Evolutionary conservation across 1,140 invertebrate genomes (phyloP).

Genomic region (Eciton burchellii): DNA sequence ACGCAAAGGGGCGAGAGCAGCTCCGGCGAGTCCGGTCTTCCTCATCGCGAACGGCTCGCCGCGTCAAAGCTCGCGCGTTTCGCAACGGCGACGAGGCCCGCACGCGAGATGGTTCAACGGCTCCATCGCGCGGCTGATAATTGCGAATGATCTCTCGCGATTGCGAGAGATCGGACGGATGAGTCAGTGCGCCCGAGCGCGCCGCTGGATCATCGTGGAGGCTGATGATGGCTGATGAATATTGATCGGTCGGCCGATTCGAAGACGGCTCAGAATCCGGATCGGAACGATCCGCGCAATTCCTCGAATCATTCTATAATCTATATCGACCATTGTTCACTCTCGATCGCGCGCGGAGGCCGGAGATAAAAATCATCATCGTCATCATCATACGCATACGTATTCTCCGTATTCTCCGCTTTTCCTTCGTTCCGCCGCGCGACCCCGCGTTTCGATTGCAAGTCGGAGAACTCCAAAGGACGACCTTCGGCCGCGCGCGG

Average conservation of each 20-base stretch:
- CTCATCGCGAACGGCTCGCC: not conserved
- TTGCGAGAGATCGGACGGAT: not conserved
- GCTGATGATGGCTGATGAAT: not conserved
- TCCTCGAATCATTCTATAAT: not conserved
- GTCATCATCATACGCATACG: not conserved
- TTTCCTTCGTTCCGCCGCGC: too few relatives aligned
- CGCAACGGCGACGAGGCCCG: not conserved
- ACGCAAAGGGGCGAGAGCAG: not conserved
- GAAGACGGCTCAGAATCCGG: not conserved
- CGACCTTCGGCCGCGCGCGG: not conserved
- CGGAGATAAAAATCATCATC: too few relatives aligned
- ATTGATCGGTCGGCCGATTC: not conserved
- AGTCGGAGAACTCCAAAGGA: not conserved
- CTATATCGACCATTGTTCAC: too few relatives aligned
- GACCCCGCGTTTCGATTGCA: too few relatives aligned
- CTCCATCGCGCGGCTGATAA: not conserved
- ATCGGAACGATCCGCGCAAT: not conserved
- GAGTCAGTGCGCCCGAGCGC: not conserved
- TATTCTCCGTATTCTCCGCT: too few relatives aligned
- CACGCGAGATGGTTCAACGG: not conserved
- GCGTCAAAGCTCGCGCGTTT: not conserved
- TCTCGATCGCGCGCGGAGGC: too few relatives aligned
- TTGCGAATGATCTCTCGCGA: slow-evolving; percentile 3
- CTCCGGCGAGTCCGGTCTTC: not conserved
- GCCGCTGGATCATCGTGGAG: not conserved